Percentiles rank a stretch among this genome's conserved stretches.
These are phyloP conservation scores for Chaetophractus vellerosus DNA, from an alignment of 2,797 vertebrate species.

Conservation along the genomic window DNA sequence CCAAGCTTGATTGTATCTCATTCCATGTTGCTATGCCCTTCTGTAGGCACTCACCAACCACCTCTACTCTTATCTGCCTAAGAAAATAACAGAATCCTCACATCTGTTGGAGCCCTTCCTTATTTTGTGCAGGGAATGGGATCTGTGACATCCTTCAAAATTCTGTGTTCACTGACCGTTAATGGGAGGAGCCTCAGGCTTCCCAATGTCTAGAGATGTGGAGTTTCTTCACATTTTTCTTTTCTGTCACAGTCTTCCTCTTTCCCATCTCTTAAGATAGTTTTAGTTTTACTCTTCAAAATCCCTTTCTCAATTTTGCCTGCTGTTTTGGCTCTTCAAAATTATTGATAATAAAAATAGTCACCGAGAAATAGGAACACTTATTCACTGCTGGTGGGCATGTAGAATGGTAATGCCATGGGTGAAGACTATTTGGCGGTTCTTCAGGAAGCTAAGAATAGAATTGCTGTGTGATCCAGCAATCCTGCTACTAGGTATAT, in stretches of 20 bases:
- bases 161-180: neutral
- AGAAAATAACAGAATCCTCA: neutral
- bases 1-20: neutral
- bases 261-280: neutral
- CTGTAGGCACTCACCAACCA: too few species aligned
- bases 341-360: neutral
- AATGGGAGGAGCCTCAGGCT: neutral
- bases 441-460: too few species aligned
- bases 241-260: neutral
- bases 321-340: neutral
- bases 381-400: too few species aligned
- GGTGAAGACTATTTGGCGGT: too few species aligned
- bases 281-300: conserved; percentile 12
- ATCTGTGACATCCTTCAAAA: neutral
- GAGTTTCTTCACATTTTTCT: neutral
- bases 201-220: neutral
- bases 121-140: neutral
- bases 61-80: neutral
- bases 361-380: too few species aligned
- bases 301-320: neutral
- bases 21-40: fast-evolving
- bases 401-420: too few species aligned
- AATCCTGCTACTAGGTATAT: too few species aligned
- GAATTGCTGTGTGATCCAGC: too few species aligned
- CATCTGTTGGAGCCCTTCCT: neutral